Evolutionary conservation across 2,888 invertebrate species (phyloP).

Genomic region (Phyto melanocephala): DNA sequence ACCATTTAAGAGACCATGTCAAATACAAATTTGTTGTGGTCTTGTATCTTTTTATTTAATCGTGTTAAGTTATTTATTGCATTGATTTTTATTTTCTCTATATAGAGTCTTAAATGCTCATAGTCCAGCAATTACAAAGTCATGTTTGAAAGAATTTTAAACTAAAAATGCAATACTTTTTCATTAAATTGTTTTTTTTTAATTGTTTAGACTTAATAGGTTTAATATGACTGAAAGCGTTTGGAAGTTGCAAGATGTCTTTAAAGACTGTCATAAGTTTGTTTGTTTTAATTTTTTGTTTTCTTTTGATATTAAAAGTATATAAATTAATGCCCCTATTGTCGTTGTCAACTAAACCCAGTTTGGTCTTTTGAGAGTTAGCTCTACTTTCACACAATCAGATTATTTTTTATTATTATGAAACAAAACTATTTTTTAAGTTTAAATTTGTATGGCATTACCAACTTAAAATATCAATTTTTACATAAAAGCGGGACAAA

Average conservation of each 20-base stretch:
- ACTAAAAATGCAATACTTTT: neutral
- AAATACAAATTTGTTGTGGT: constrained; percentile 64
- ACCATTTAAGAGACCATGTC: constrained; percentile 64
- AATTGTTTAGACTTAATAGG: neutral
- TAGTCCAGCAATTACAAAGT: constrained; percentile 28
- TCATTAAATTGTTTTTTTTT: neutral
- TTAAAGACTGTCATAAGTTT: constrained; percentile 31
- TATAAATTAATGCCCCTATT: too few relatives aligned
- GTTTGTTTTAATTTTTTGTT: too few relatives aligned
- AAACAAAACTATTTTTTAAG: too few relatives aligned
- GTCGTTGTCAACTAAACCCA: too few relatives aligned
- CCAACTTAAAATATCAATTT: too few relatives aligned
- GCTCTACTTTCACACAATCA: too few relatives aligned
- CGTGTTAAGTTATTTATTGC: constrained; percentile 64
- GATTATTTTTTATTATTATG: too few relatives aligned
- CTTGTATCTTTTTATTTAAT: constrained; percentile 63
- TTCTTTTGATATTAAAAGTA: too few relatives aligned
- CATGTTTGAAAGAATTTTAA: neutral
- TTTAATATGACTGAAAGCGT: constrained; percentile 38
- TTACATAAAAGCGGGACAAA: too few relatives aligned
- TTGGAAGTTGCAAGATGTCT: constrained; percentile 18
- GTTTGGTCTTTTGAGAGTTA: too few relatives aligned
- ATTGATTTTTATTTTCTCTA: constrained; percentile 45
- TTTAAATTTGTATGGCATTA: too few relatives aligned
- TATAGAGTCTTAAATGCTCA: constrained; percentile 1